A percentile compares a stretch with the other conserved stretches of the same genome.
These are phyloP conservation scores for Gallinago stenura DNA, from an alignment of 2,797 vertebrate genomes.

Conservation along the genomic window DNA sequence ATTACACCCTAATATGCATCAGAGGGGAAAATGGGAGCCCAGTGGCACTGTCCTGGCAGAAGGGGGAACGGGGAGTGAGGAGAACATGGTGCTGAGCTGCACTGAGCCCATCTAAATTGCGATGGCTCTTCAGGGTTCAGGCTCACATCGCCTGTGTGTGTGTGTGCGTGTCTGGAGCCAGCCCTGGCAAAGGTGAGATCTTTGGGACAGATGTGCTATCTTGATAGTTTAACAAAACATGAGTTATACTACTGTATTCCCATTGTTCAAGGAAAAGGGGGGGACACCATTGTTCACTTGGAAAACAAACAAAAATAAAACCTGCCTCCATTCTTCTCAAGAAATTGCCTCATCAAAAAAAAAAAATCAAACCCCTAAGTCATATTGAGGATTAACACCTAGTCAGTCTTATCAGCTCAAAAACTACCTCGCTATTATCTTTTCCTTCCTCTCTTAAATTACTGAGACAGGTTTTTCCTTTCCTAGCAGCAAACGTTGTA, in stretches of 20 bases:
- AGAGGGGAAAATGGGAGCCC: neutral
- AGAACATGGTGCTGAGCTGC: neutral
- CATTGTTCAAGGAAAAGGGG: neutral
- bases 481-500: neutral
- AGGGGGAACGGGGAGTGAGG: neutral
- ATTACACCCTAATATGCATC: accelerated
- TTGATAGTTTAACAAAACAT: neutral
- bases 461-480: neutral
- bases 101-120: accelerated
- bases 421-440: neutral
- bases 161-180: neutral
- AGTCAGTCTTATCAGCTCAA: neutral
- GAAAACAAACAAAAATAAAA: slow-evolving; percentile 13
- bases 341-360: neutral
- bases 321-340: neutral
- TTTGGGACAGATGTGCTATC: neutral
- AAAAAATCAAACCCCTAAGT: neutral
- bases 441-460: slow-evolving; percentile 48
- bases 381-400: neutral
- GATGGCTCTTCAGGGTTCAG: neutral
- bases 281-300: neutral
- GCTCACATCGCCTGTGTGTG: neutral
- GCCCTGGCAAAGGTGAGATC: neutral
- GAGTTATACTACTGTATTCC: neutral
- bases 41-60: neutral